phyloP scores from a whole-genome alignment of 2,888 invertebrate genomes.

The Papilio gigon region DNA sequence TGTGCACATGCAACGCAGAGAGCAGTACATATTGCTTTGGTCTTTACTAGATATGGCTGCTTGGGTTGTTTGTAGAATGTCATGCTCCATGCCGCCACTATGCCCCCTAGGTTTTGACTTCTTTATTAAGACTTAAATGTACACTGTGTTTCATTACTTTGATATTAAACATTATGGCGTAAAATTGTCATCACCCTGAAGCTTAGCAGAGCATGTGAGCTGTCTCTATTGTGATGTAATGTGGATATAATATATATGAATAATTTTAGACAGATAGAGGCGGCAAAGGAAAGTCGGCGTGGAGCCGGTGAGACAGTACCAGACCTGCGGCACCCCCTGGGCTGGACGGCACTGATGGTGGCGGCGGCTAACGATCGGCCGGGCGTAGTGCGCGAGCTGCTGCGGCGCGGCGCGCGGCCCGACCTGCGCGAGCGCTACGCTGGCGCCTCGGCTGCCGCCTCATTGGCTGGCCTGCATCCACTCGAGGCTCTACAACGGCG shows the following conservation, averaged over 20 bases:
- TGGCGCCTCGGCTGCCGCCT: slow-evolving; percentile 85
- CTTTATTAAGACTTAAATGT: background rate
- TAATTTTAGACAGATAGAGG: slow-evolving; percentile 62
- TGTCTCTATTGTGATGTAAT: background rate
- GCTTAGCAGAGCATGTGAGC: background rate
- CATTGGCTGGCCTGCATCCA: slow-evolving; percentile 86
- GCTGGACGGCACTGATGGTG: slow-evolving; percentile 94
- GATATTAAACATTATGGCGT: too few species aligned
- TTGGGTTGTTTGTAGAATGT: too few species aligned
- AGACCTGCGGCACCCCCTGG: slow-evolving; percentile 88
- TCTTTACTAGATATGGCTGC: too few species aligned
- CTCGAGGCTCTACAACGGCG: slow-evolving; percentile 86
- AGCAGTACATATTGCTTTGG: too few species aligned
- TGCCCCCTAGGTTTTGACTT: too few species aligned
- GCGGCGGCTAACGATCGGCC: slow-evolving; percentile 90
- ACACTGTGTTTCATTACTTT: too few species aligned
- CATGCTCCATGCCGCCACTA: too few species aligned
- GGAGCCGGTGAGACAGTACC: slow-evolving; percentile 69
- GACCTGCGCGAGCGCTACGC: slow-evolving; percentile 89
- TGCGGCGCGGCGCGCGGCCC: slow-evolving; percentile 90
- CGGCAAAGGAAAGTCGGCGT: slow-evolving; percentile 47
- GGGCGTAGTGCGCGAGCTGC: slow-evolving; percentile 82
- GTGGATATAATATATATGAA: background rate
- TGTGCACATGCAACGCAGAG: too few species aligned
- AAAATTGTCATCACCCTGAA: background rate